phyloP scores from a whole-genome alignment of 2,797 vertebrate genomes.

The Phaenicophaeus curvirostris region DNA sequence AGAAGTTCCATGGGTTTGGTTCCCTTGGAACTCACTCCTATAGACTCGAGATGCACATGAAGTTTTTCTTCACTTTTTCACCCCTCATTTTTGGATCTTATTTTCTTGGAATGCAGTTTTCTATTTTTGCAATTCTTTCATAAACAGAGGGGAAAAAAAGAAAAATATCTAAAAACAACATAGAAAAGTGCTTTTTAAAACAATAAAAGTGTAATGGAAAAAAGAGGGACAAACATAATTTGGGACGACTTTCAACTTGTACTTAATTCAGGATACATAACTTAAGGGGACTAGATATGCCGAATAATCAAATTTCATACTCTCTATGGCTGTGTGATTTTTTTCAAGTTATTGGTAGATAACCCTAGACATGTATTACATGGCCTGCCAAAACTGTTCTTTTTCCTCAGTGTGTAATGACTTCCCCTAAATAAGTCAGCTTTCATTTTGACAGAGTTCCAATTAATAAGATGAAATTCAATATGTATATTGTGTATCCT shows the following conservation, averaged over 20 bases:
- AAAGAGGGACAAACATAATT: not conserved
- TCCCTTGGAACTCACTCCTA: not conserved
- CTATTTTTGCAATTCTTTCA: not conserved
- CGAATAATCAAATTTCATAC: not conserved
- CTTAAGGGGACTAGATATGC: not conserved
- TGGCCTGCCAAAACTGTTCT: not conserved
- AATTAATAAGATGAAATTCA: not conserved
- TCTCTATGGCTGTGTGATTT: not conserved
- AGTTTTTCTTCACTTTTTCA: not conserved
- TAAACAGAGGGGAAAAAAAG: not conserved
- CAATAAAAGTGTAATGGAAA: not conserved
- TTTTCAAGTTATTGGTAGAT: not conserved
- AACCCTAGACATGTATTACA: rapidly evolving
- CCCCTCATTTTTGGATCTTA: not conserved
- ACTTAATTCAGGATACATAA: not conserved
- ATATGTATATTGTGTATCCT: not conserved
- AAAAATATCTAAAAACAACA: not conserved
- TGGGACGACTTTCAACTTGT: not conserved
- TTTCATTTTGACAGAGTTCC: not conserved
- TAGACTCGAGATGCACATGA: not conserved
- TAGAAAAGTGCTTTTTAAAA: not conserved
- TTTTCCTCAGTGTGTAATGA: not conserved
- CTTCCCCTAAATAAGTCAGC: not conserved
- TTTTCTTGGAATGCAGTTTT: not conserved
- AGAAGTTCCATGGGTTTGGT: not conserved